A percentile compares a stretch with the other conserved stretches of the same genome.
Conservation (phyloP, 1,140 invertebrate genomes). For the Augochlora pura region DNA sequence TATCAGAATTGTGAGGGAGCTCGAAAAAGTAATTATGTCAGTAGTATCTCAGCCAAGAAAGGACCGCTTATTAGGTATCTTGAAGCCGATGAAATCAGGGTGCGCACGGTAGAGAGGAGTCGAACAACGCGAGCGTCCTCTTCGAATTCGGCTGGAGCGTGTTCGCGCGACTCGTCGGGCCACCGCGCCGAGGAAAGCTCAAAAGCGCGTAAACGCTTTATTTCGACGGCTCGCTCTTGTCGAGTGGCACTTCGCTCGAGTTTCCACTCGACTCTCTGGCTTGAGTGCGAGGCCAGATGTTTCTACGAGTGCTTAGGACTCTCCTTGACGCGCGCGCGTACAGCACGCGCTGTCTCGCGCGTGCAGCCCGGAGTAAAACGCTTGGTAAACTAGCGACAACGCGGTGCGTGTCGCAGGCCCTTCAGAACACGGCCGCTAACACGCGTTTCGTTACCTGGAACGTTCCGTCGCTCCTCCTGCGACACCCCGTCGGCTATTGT, state of each 20-base stretch:
- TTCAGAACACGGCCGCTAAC: background rate
- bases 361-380: constrained; percentile 33
- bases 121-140: constrained; percentile 2
- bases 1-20: no score
- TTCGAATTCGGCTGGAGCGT: background rate
- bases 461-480: background rate
- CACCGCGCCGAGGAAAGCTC: constrained; percentile 61
- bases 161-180: constrained; percentile 33
- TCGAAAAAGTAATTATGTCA: no score
- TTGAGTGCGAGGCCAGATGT: constrained; percentile 70
- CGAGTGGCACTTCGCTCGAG: constrained; percentile 67
- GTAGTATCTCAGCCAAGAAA: background rate
- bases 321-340: constrained; percentile 65
- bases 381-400: constrained; percentile 49
- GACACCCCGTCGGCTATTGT: no score
- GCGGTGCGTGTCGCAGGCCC: background rate
- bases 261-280: constrained; percentile 68
- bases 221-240: constrained; percentile 59
- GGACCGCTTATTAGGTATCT: constrained; percentile 34
- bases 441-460: background rate
- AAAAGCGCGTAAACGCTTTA: constrained; percentile 75
- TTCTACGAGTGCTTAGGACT: constrained; percentile 64
- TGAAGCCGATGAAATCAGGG: background rate
- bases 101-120: background rate
- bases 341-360: constrained; percentile 63